phyloP scores from a whole-genome alignment of 2,797 vertebrate species.

The Carduelis carduelis region DNA sequence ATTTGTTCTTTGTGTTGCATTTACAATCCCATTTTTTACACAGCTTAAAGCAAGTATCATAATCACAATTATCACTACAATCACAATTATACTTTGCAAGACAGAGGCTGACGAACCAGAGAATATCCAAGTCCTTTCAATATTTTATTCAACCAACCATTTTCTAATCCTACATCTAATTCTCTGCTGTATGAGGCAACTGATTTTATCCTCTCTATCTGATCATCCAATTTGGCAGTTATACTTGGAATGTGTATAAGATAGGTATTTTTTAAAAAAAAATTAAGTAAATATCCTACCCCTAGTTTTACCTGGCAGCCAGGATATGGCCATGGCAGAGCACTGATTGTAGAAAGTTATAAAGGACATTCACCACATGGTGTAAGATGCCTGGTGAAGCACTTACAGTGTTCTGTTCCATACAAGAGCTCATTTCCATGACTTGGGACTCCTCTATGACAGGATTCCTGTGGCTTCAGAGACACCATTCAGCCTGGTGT shows the following conservation, averaged over 20 bases:
- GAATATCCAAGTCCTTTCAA: neutral
- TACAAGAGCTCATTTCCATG: neutral
- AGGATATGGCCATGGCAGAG: neutral
- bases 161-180: neutral
- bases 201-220: neutral
- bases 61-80: neutral
- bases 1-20: neutral
- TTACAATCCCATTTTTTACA: neutral
- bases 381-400: neutral
- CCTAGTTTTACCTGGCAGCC: neutral
- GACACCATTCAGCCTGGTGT: neutral
- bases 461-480: neutral
- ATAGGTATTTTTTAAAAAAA: neutral
- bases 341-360: neutral
- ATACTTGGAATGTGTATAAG: neutral
- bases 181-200: neutral
- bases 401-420: fast-evolving
- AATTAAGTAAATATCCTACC: neutral
- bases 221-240: neutral
- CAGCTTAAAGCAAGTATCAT: neutral
- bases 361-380: neutral
- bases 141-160: neutral
- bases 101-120: neutral
- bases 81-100: neutral
- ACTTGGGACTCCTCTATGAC: neutral